These are phyloP conservation scores for Merops nubicus DNA, from an alignment of 2,113 vertebrate genomes.

Conservation along the genomic window DNA sequence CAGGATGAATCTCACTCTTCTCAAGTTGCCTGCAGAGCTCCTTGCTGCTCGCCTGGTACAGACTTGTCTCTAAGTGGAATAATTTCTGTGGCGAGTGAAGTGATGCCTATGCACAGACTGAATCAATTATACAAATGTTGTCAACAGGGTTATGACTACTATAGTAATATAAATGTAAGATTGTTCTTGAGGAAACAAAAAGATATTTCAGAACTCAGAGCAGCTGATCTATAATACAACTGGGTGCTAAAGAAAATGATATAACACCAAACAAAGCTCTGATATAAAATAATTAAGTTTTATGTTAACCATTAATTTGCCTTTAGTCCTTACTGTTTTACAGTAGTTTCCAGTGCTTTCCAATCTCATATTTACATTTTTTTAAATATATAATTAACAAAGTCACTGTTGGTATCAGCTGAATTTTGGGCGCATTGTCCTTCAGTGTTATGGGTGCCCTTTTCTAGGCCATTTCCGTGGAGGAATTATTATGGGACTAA, in stretches of 20 bases:
- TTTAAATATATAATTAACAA: background rate
- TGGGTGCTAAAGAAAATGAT: background rate
- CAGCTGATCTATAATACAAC: background rate
- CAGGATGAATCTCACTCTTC: background rate
- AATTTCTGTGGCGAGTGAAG: fast-evolving
- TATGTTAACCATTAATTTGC: background rate
- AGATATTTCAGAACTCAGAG: background rate
- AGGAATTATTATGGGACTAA: background rate
- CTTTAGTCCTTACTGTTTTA: background rate
- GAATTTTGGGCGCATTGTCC: background rate
- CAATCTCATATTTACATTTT: background rate
- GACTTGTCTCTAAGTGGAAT: background rate
- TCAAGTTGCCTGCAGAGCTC: background rate
- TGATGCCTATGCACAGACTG: background rate
- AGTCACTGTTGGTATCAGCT: background rate
- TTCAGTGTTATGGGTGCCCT: background rate
- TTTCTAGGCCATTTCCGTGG: background rate
- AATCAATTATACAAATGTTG: background rate
- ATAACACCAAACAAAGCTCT: background rate
- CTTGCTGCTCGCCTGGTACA: fast-evolving
- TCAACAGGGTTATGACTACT: background rate
- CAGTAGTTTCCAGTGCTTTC: background rate
- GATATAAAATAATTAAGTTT: background rate
- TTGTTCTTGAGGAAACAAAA: background rate
- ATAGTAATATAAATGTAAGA: background rate